These are phyloP conservation scores for Mormyrus proboscirostris DNA, from an alignment of 2,797 vertebrate genomes.

Conservation along the genomic window DNA sequence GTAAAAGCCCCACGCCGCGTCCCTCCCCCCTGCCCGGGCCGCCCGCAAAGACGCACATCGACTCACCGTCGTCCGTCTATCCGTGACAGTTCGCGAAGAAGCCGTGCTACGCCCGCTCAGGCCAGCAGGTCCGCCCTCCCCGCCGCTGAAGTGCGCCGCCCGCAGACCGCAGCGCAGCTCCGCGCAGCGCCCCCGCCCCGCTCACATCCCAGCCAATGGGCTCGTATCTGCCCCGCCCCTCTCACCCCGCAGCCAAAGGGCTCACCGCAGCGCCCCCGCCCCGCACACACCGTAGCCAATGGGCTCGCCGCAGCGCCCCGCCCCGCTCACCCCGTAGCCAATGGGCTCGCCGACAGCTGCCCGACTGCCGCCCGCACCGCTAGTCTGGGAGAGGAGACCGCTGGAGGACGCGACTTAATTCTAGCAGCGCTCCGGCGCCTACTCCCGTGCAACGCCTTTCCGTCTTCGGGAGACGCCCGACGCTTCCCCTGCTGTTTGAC, in stretches of 20 bases:
- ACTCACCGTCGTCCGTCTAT: conserved; percentile 4
- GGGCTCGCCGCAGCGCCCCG: not conserved
- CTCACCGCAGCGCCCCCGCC: not conserved
- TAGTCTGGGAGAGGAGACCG: not conserved
- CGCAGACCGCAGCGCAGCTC: not conserved
- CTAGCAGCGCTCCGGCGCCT: too few relatives aligned
- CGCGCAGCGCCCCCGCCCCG: not conserved
- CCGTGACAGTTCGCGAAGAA: not conserved
- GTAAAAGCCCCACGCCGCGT: not conserved
- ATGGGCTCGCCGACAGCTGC: not conserved
- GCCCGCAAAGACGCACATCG: not conserved
- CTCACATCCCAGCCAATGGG: not conserved
- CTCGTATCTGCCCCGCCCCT: not conserved
- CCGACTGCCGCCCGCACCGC: not conserved
- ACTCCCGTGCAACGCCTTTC: not conserved
- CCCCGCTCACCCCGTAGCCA: not conserved
- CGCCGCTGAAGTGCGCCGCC: not conserved
- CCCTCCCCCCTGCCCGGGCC: not conserved
- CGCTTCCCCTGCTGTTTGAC: not conserved
- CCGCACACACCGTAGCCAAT: not conserved
- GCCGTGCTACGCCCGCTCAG: not conserved
- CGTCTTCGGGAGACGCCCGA: not conserved
- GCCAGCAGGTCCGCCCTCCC: not conserved
- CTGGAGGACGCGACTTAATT: not conserved
- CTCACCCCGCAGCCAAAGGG: not conserved